Evolutionary conservation across 2,888 invertebrate genomes (phyloP).

Genomic region (Amphipoea oculea): DNA sequence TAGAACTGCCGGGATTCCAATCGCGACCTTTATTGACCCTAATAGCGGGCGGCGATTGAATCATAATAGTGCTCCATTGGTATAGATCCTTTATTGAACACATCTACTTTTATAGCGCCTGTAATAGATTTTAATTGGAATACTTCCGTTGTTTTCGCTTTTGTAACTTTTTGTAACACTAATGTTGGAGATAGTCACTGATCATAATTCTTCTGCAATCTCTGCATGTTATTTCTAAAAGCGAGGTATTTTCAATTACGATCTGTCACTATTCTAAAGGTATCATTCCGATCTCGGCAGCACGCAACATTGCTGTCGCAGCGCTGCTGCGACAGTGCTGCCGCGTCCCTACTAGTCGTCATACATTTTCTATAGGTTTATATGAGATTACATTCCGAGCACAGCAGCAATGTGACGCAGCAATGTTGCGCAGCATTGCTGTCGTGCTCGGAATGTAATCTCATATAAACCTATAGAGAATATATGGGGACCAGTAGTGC

Average conservation of each 20-base stretch:
- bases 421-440: too few relatives aligned
- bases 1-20: slow-evolving; percentile 55
- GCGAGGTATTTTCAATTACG: background rate
- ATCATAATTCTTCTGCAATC: slow-evolving; percentile 1
- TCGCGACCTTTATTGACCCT: slow-evolving; percentile 63
- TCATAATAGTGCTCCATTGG: slow-evolving; percentile 54
- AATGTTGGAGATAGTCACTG: background rate
- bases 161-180: background rate
- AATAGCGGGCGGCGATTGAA: slow-evolving; percentile 51
- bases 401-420: too few relatives aligned
- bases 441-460: too few relatives aligned
- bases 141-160: slow-evolving; percentile 17
- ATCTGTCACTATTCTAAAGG: background rate
- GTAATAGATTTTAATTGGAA: slow-evolving; percentile 49
- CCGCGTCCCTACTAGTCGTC: too few relatives aligned
- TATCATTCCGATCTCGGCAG: too few relatives aligned
- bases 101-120: slow-evolving; percentile 43
- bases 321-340: too few relatives aligned
- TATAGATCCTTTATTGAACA: slow-evolving; percentile 57
- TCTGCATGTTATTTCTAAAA: background rate
- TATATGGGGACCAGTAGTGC: too few relatives aligned
- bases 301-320: too few relatives aligned
- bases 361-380: too few relatives aligned
- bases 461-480: too few relatives aligned
- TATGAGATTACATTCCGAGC: too few relatives aligned